Conservation (phyloP, 35 echinoderm and acorn worm species). For the Chiridota heheva region DNA sequence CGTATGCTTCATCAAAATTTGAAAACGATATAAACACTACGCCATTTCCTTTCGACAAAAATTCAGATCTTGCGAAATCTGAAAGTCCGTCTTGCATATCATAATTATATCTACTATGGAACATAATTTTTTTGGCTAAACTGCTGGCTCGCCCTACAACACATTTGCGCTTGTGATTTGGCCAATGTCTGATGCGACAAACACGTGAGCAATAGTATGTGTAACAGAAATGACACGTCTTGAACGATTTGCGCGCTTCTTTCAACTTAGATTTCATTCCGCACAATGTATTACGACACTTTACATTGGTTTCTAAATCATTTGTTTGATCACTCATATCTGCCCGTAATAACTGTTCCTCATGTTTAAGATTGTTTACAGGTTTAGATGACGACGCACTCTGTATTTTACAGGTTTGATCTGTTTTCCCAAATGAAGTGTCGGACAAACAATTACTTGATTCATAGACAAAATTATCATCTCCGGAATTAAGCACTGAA, state of each 20-base stretch:
- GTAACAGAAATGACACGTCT: slow-evolving; percentile 96
- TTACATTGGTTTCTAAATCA: slow-evolving; percentile 54
- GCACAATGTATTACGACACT: slow-evolving; percentile 73
- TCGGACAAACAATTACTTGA: too few relatives aligned
- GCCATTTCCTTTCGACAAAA: slow-evolving; percentile 61
- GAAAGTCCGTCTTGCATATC: slow-evolving; percentile 57
- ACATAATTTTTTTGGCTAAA: slow-evolving; percentile 76
- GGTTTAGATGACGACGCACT: too few relatives aligned
- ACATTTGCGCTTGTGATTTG: slow-evolving; percentile 84
- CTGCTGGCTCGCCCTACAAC: slow-evolving; percentile 74
- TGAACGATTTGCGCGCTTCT: slow-evolving; percentile 77
- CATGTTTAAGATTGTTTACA: too few relatives aligned
- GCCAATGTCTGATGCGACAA: slow-evolving; percentile 76
- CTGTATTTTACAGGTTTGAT: too few relatives aligned
- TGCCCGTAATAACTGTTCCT: too few relatives aligned
- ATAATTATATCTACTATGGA: slow-evolving; percentile 77
- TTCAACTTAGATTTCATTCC: slow-evolving; percentile 48
- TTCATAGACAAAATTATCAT: too few relatives aligned
- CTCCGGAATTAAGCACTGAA: too few relatives aligned
- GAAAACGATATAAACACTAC: slow-evolving; percentile 64
- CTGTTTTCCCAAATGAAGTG: too few relatives aligned
- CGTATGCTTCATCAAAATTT: slow-evolving; percentile 41
- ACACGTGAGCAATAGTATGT: slow-evolving; percentile 93
- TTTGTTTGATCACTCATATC: too few relatives aligned
- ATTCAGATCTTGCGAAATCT: slow-evolving; percentile 68